Evolutionary conservation across 2,888 invertebrate genomes (phyloP).

Genomic region (Cryptus viduatorius): DNA sequence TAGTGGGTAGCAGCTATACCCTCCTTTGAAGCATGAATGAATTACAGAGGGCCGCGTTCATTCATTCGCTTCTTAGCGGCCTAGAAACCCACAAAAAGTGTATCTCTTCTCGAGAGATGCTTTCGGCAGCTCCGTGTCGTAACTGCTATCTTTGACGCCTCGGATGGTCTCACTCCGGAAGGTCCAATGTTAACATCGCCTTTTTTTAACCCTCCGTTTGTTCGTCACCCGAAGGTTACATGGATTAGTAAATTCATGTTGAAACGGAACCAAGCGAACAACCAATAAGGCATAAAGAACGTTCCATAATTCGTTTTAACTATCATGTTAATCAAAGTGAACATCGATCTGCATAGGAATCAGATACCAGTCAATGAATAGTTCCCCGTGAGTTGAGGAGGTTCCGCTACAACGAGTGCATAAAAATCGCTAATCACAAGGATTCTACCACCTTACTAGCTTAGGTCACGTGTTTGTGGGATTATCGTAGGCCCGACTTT

Average conservation of each 20-base stretch:
- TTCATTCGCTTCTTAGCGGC: slow-evolving; percentile 83
- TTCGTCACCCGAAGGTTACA: background rate
- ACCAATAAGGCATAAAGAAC: background rate
- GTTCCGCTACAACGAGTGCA: no score
- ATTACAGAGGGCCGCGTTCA: slow-evolving; percentile 83
- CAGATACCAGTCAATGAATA: no score
- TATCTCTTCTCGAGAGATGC: slow-evolving; percentile 68
- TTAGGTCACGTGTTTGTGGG: no score
- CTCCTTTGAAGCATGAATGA: slow-evolving; percentile 83
- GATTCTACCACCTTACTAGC: no score
- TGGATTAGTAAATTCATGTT: background rate
- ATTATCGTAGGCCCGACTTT: no score
- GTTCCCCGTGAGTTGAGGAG: no score
- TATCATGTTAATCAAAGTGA: background rate
- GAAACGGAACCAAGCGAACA: background rate
- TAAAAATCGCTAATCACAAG: no score
- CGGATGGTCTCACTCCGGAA: slow-evolving; percentile 9
- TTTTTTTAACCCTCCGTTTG: background rate
- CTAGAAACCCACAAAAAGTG: slow-evolving; percentile 84
- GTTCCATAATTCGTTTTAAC: background rate
- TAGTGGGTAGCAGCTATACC: slow-evolving; percentile 73
- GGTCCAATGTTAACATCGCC: background rate
- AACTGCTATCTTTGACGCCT: slow-evolving; percentile 55
- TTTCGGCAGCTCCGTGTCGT: slow-evolving; percentile 41
- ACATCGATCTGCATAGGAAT: no score